Evolutionary conservation across 2,888 invertebrate species (phyloP).

Genomic region (Hylaea fasciaria): DNA sequence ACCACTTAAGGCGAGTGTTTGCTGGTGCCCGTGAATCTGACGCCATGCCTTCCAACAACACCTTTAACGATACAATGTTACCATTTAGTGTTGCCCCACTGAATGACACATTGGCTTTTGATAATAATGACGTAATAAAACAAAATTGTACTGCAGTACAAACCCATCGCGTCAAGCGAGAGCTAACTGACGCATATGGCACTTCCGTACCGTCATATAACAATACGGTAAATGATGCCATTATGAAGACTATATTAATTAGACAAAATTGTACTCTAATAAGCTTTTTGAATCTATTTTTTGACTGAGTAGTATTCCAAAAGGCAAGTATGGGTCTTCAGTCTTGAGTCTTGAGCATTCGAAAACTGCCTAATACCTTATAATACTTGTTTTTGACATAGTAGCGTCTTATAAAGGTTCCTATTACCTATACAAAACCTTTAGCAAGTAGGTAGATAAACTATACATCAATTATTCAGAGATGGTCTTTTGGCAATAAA

Average conservation of each 20-base stretch:
- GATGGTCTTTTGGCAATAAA: too few species aligned
- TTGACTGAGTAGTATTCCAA: not conserved
- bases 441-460: too few species aligned
- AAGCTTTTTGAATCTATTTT: slow-evolving; percentile 17
- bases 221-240: not conserved
- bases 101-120: not conserved
- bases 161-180: not conserved
- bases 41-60: not conserved
- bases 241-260: not conserved
- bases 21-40: not conserved
- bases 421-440: too few species aligned
- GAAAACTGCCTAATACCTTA: too few species aligned
- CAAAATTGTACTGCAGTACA: not conserved
- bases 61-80: not conserved
- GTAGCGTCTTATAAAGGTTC: too few species aligned
- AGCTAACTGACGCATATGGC: not conserved
- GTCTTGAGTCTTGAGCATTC: too few species aligned
- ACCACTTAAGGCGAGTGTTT: slow-evolving; percentile 2
- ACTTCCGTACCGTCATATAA: too few species aligned
- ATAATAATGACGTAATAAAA: not conserved
- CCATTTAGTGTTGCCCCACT: not conserved
- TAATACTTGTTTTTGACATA: too few species aligned
- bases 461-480: too few species aligned
- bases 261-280: slow-evolving; percentile 25
- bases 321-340: too few species aligned